These are phyloP conservation scores for Achatina immaculata DNA, from an alignment of 1,140 invertebrate genomes.

Conservation along the genomic window DNA sequence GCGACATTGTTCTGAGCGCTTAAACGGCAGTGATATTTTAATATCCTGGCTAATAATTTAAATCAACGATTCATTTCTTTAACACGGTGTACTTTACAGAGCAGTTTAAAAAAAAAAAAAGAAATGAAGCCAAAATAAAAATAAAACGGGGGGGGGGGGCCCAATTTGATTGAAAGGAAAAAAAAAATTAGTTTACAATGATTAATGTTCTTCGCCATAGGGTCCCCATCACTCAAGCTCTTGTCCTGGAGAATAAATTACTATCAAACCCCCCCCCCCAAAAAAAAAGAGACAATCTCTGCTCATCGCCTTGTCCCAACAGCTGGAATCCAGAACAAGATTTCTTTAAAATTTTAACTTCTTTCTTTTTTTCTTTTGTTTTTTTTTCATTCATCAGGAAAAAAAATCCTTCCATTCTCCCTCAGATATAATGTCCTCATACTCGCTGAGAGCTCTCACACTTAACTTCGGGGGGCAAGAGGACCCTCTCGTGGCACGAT, in stretches of 20 bases:
- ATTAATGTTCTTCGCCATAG: not conserved
- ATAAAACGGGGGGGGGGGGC: not conserved
- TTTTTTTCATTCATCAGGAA: constrained; percentile 12
- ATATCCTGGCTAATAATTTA: not conserved
- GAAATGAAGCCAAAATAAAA: not conserved
- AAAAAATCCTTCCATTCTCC: not conserved
- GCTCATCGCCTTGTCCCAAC: not conserved
- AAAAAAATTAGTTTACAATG: not conserved
- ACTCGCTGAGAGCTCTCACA: not conserved
- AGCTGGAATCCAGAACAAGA: not conserved
- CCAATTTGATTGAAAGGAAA: not conserved
- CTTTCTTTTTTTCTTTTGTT: not conserved
- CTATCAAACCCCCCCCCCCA: too few relatives aligned
- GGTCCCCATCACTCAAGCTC: not conserved
- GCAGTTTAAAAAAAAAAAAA: not conserved
- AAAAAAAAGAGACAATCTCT: not conserved
- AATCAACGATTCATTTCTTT: not conserved
- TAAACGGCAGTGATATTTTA: too few relatives aligned
- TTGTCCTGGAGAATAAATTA: constrained; percentile 3
- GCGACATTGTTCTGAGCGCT: too few relatives aligned
- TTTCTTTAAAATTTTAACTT: constrained; percentile 6
- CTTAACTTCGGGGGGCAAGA: not conserved
- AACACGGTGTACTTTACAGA: not conserved
- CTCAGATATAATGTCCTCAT: not conserved
- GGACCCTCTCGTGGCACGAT: not conserved